phyloP scores from a whole-genome alignment of 2,888 invertebrate species.

The Timema podura region DNA sequence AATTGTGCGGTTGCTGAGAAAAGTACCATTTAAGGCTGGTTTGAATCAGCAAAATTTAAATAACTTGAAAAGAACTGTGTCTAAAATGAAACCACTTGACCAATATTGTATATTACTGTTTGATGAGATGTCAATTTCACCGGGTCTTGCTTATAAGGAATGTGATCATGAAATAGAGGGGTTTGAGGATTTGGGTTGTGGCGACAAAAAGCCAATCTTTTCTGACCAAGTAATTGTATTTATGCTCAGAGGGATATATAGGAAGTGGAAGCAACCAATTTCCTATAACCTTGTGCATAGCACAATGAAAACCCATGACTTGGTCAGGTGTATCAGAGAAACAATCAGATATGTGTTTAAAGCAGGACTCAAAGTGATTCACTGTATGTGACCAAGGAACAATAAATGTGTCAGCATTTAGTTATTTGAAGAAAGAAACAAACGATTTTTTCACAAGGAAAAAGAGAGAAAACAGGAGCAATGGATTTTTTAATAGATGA shows the following conservation, averaged over 20 bases:
- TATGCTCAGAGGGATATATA: conserved; percentile 1
- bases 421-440: not conserved
- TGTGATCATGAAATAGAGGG: not conserved
- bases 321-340: not conserved
- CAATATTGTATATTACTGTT: not conserved
- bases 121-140: not conserved
- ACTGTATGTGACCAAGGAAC: conserved; percentile 6
- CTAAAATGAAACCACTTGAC: not conserved
- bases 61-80: not conserved
- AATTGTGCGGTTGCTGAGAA: not conserved
- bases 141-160: not conserved
- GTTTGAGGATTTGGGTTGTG: not conserved
- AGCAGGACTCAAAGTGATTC: not conserved
- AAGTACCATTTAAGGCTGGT: not conserved
- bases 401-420: not conserved
- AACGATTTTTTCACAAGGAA: not conserved
- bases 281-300: not conserved
- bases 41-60: not conserved
- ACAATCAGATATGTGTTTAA: not conserved
- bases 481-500: not conserved
- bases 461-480: not conserved
- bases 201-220: not conserved
- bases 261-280: not conserved
- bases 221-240: conserved; percentile 5
- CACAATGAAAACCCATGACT: not conserved